Evolutionary conservation across 2,888 invertebrate species (phyloP).

Genomic region (Drosophila paracracens): DNA sequence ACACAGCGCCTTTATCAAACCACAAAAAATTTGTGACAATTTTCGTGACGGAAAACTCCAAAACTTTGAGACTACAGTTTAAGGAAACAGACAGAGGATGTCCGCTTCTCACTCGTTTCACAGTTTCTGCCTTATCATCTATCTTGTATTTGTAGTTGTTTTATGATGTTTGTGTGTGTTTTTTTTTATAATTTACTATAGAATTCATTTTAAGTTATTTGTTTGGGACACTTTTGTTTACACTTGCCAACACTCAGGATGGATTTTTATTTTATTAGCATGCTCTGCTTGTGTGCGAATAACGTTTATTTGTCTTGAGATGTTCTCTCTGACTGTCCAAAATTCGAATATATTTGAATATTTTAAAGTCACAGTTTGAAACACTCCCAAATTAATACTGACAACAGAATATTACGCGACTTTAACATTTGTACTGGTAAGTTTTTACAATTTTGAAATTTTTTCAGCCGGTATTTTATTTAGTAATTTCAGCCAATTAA

Average conservation of each 20-base stretch:
- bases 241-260: conserved; percentile 8
- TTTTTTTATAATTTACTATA: not conserved
- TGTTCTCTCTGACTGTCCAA: not conserved
- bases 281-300: not conserved
- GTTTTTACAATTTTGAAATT: conserved; percentile 34
- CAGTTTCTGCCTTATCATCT: conserved; percentile 19
- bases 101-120: conserved; percentile 24
- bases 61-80: not conserved
- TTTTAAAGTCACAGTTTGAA: not conserved
- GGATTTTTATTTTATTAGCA: conserved; percentile 25
- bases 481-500: conserved; percentile 29
- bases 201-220: conserved; percentile 65
- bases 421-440: not conserved
- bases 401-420: not conserved
- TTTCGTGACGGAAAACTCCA: not conserved
- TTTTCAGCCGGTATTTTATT: conserved; percentile 28
- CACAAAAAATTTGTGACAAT: not conserved
- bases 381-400: not conserved
- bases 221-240: conserved; percentile 46
- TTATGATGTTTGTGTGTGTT: not conserved
- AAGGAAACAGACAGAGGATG: not conserved
- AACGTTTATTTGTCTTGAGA: not conserved
- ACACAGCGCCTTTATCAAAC: not conserved
- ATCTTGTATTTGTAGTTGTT: conserved; percentile 23
- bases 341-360: not conserved